Base-by-base conservation (phyloP, 2,888 invertebrate genomes). In the Hirtodrosophila confusa region DNA sequence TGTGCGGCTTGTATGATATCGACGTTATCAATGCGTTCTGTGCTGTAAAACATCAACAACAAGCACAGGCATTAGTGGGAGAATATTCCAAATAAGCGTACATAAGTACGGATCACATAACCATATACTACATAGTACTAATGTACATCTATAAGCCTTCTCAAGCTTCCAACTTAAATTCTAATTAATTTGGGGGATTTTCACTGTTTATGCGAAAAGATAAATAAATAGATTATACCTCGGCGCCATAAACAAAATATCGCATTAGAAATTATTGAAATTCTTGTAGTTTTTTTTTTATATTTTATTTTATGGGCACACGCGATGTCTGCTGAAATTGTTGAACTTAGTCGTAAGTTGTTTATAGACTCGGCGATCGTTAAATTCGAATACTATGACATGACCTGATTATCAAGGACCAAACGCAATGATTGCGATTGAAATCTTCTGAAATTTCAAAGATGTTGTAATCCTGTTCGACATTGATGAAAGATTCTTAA, bases 11-110 rank as follows among this genome's bases (percentile, higher is more conserved):
- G 71, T 90, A 83, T 67, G 83, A 86, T 80, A 92, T 86, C 75
- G 88, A 88, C 79, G 86, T 89, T 77, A 92, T 91, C 80, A 90
- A 89, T 89, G 92, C 92, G 90, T 89, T 89, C 91, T 91, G 91
- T 90, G 91, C 92, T 92, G 91, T 90, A 91, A 91, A 86, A 78
- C 80, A 87, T 70, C 72, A 73, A 77, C 47, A 55, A 53, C 36
- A 60, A 63, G 40, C 10, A 39, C 35, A 17, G 17, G 17, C 17
- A 17, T 17, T 17, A 17, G 17, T 1, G 17, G 17, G 17, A 1
- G 17, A 17, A 17, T 17, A 17, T 1, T 17, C 17, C 17, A 17
- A 17, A 17, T 17, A 17, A 17, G 17, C 1, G 1, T 17, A 17
- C 17, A n/a, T n/a, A n/a, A n/a, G n/a, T n/a, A n/a, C n/a, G n/a